A percentile compares a stretch with the other conserved stretches of the same genome.
Conservation (phyloP, 1,140 invertebrate genomes). For the Drosophila rufa region DNA sequence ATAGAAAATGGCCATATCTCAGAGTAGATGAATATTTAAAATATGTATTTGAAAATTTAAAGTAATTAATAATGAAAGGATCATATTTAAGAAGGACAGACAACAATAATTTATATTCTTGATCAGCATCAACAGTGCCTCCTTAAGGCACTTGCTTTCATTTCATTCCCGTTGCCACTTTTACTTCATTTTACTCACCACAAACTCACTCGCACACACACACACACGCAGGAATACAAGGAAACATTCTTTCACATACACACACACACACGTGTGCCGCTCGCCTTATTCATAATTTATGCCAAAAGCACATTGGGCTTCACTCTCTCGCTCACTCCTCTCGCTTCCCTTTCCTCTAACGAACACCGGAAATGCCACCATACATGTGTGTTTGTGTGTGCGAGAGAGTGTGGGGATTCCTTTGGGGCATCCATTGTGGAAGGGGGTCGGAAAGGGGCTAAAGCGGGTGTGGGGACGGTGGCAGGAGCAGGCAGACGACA, state of each 20-base stretch:
- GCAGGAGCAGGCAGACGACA: slow-evolving; percentile 49
- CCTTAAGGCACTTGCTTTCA: slow-evolving; percentile 76
- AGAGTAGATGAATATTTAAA: no score
- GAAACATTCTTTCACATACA: slow-evolving; percentile 18
- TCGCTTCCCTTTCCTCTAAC: slow-evolving; percentile 54
- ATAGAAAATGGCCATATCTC: no score
- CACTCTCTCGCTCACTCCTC: not conserved
- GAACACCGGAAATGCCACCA: slow-evolving; percentile 80
- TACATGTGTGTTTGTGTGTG: slow-evolving; percentile 42
- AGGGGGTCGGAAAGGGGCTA: slow-evolving; percentile 4
- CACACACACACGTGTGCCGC: slow-evolving; percentile 55
- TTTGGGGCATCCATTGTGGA: slow-evolving; percentile 68
- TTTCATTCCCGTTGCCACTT: slow-evolving; percentile 71
- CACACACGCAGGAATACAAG: slow-evolving; percentile 21
- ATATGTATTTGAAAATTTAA: no score
- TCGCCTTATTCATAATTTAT: slow-evolving; percentile 82
- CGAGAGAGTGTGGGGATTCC: slow-evolving; percentile 57
- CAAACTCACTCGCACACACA: slow-evolving; percentile 49
- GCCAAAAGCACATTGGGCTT: slow-evolving; percentile 76
- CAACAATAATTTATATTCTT: no score
- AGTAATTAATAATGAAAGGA: no score
- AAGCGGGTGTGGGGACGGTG: not conserved
- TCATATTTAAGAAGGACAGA: no score
- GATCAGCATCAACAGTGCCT: no score
- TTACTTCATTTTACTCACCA: slow-evolving; percentile 78